phyloP scores from a whole-genome alignment of 1,140 invertebrate genomes.

The Telenomus remus region DNA sequence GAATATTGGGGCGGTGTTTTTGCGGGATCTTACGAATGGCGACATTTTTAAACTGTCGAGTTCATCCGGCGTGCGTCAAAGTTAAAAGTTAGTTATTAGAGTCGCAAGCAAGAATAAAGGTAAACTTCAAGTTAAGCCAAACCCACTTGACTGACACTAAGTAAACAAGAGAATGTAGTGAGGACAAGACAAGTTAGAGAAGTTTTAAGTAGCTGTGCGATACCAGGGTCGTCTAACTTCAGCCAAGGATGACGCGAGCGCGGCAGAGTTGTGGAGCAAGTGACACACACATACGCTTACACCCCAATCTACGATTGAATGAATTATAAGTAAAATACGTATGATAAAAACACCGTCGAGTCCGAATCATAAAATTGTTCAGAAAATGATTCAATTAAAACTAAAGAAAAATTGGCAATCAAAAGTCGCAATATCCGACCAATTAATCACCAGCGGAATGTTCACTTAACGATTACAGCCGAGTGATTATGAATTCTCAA shows the following conservation, averaged over 20 bases:
- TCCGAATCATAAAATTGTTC: too few species aligned
- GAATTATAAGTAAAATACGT: slow-evolving; percentile 30
- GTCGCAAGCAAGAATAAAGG: slow-evolving; percentile 67
- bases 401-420: too few species aligned
- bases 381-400: too few species aligned
- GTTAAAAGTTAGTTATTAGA: slow-evolving; percentile 56
- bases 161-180: slow-evolving; percentile 53
- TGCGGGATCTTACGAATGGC: slow-evolving; percentile 48
- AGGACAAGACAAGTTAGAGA: slow-evolving; percentile 69
- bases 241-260: slow-evolving; percentile 25
- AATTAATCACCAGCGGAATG: too few species aligned
- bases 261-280: slow-evolving; percentile 3
- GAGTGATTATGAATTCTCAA: slow-evolving; percentile 30
- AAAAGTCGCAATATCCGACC: background rate
- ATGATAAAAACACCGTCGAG: background rate
- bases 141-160: slow-evolving; percentile 63
- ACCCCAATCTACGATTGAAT: slow-evolving; percentile 20
- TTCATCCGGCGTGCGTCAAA: slow-evolving; percentile 38
- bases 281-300: slow-evolving; percentile 30
- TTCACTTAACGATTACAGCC: background rate
- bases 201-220: slow-evolving; percentile 72
- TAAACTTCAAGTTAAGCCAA: slow-evolving; percentile 67
- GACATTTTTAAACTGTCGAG: slow-evolving; percentile 52
- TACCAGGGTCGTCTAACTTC: slow-evolving; percentile 59
- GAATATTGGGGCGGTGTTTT: slow-evolving; percentile 16